Conservation (phyloP, 1,140 invertebrate species). For the Onthophagus taurus region DNA sequence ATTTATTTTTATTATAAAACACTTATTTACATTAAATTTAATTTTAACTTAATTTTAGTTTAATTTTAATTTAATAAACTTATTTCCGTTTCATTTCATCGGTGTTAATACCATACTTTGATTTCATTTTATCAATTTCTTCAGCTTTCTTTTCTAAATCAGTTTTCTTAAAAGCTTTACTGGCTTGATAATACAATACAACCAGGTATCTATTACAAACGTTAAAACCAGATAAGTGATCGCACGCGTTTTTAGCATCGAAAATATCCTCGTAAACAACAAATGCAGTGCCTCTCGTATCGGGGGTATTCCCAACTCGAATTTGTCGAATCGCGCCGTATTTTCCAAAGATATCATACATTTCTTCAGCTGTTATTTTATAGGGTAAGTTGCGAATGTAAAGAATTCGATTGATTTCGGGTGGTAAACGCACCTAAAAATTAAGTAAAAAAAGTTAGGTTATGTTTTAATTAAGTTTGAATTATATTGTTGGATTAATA, state of each 20-base stretch:
- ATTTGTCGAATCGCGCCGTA: conserved; percentile 99
- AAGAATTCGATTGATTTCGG: conserved; percentile 96
- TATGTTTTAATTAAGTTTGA: conserved; percentile 8
- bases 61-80: neutral
- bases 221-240: conserved; percentile 98
- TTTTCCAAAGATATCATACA: conserved; percentile 99
- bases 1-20: too few species aligned
- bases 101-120: conserved; percentile 71
- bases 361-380: conserved; percentile 99
- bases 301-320: conserved; percentile 94
- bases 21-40: too few species aligned
- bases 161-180: conserved; percentile 92
- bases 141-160: conserved; percentile 96
- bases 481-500: conserved; percentile 12
- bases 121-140: conserved; percentile 93
- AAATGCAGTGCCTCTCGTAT: conserved; percentile 97
- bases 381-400: conserved; percentile 98
- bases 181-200: conserved; percentile 92
- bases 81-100: conserved; percentile 11
- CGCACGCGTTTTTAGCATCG: conserved; percentile 99
- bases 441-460: conserved; percentile 10
- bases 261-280: conserved; percentile 99
- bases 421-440: conserved; percentile 88
- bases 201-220: conserved; percentile 98
- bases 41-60: too few species aligned